These are phyloP conservation scores for Podargus strigoides DNA, from an alignment of 2,797 vertebrate genomes.

Conservation along the genomic window DNA sequence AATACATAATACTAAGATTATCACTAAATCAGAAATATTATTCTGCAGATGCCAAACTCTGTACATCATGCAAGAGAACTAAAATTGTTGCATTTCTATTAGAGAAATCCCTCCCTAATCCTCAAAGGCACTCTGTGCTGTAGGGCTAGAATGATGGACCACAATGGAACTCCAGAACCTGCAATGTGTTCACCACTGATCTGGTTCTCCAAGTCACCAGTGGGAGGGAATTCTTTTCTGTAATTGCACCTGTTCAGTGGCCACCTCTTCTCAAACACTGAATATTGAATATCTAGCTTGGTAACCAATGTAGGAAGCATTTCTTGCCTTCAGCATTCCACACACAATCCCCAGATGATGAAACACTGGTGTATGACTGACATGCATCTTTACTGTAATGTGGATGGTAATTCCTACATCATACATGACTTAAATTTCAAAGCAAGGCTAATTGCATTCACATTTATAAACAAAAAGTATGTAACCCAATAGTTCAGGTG, in stretches of 20 bases:
- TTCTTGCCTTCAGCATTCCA: neutral
- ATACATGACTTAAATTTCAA: neutral
- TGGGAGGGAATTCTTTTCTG: rapidly evolving
- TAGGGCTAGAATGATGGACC: neutral
- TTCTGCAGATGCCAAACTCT: neutral
- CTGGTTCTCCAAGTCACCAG: neutral
- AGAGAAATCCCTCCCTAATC: neutral
- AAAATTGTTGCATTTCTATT: neutral
- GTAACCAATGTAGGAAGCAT: neutral
- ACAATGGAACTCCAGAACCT: neutral
- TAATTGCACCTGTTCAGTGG: neutral
- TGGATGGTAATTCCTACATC: neutral
- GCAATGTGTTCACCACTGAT: neutral
- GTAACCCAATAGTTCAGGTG: neutral
- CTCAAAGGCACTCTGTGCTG: neutral
- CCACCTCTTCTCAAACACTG: neutral
- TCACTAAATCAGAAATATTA: neutral
- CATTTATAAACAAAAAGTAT: neutral
- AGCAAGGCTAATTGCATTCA: neutral
- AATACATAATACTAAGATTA: neutral
- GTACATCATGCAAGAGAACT: neutral
- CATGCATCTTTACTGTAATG: neutral
- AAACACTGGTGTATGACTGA: neutral
- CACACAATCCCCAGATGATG: neutral
- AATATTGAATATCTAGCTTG: neutral